These are phyloP conservation scores for Prostheceraeus crozeri DNA, from an alignment of 2,888 invertebrate genomes.

Conservation along the genomic window DNA sequence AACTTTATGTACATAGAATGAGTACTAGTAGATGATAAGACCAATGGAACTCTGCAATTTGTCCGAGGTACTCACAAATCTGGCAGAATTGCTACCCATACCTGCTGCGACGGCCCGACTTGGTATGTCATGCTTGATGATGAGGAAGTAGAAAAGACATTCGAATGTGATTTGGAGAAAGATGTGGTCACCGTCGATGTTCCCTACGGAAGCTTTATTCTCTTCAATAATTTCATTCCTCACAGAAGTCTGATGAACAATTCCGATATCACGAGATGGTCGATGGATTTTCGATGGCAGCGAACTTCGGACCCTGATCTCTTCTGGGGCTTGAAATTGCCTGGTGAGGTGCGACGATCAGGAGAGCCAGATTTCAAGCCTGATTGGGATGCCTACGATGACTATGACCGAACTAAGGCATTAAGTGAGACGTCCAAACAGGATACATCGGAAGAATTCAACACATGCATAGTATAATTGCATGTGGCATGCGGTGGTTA, in stretches of 20 bases:
- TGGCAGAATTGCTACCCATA: constrained; percentile 48
- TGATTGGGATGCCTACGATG: constrained; percentile 48
- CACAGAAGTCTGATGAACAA: constrained; percentile 49
- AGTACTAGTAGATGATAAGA: too few species aligned
- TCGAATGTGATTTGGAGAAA: too few species aligned
- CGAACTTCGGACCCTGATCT: constrained; percentile 46
- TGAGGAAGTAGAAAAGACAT: constrained; percentile 47
- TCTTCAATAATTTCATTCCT: constrained; percentile 52
- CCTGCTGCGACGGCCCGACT: constrained; percentile 50
- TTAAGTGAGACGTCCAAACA: too few species aligned
- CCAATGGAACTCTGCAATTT: too few species aligned
- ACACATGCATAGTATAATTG: too few species aligned
- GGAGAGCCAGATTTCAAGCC: constrained; percentile 44
- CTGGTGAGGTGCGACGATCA: constrained; percentile 45
- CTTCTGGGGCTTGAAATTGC: constrained; percentile 50
- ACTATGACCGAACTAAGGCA: constrained; percentile 46
- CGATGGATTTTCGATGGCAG: constrained; percentile 52
- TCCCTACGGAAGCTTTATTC: constrained; percentile 50
- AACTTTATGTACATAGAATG: too few species aligned
- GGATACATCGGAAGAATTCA: too few species aligned
- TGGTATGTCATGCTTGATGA: constrained; percentile 52
- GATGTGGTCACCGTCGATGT: too few species aligned
- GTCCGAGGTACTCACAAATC: constrained; percentile 46
- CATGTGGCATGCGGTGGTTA: too few species aligned
- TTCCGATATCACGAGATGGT: constrained; percentile 50